Evolutionary conservation across 1,140 invertebrate species (phyloP), one percentile per base, ranked within the genome.

Genomic region (Lordiphosa clarofinis): DNA sequence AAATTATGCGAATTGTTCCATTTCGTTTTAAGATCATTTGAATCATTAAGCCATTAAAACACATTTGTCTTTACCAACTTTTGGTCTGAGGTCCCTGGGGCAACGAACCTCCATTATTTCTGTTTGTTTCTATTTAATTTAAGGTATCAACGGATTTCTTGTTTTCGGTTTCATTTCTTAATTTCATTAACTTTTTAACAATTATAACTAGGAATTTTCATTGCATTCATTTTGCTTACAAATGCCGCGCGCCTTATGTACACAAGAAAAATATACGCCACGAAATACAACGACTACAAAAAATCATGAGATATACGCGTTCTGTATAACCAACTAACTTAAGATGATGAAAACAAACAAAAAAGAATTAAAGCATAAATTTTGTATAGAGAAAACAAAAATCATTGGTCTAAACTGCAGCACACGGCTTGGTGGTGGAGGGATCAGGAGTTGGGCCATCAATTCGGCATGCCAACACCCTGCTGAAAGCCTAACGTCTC

Each of bases 401-500:
- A 47, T 52, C 21, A 49, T 54, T 47, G 56, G 28, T 21, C 57
- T 48, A 60, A 43, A 35, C 50, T 28, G 19, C 10, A n/a, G 31
- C 9, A 40, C 15, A 15, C 19, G 9, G 9, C 24, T 28, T 42
- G 15, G 11, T 40, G 1, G 38, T 7, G 15, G 12, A 28, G 10
- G 43, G 36, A 6, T 15, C 9, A 35, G 12, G 8, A 4, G 10
- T 3, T 9, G 36, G 36, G 9, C 31, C 24, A 61, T 86, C 59
- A 86, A 36, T 86, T 74, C 8, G 79, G 79, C 79, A 86, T 86
- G 54, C 79, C 73, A 5, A 87, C 58, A 21, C 94, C 94, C 89
- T 94, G 91, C 76, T 94, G 93, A 73, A 95, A 95, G 46, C 91
- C 90, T 1, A 94, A 74, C 56, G 90, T 89, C 37, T 89, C 89